phyloP scores from a whole-genome alignment of 2,888 invertebrate genomes.

The Agonopterix alstromeriana region DNA sequence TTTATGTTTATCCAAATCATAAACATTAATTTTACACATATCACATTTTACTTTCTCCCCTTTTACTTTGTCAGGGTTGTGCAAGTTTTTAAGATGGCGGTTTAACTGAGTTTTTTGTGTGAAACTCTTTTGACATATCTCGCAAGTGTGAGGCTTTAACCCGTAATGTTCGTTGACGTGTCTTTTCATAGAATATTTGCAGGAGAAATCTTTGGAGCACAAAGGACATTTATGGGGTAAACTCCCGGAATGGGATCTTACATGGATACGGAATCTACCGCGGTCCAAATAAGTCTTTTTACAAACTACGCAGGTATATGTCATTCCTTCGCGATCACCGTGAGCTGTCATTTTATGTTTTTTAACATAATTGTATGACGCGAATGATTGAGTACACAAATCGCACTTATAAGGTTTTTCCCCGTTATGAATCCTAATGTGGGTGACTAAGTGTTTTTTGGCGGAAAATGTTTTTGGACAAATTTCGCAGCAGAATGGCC shows the following conservation, averaged over 20 bases:
- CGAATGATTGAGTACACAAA: slow-evolving; percentile 8
- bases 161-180: slow-evolving; percentile 16
- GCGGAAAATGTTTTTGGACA: slow-evolving; percentile 19
- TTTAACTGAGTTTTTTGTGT: slow-evolving; percentile 7
- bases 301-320: slow-evolving; percentile 13
- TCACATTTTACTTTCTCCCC: slow-evolving; percentile 13
- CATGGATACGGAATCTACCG: slow-evolving; percentile 7
- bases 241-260: slow-evolving; percentile 4
- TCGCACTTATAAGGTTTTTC: slow-evolving; percentile 18
- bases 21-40: slow-evolving; percentile 21
- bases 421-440: slow-evolving; percentile 17
- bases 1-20: slow-evolving; percentile 20
- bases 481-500: slow-evolving; percentile 14
- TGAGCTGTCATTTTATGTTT: slow-evolving; percentile 9
- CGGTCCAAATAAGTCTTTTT: slow-evolving; percentile 1
- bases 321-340: neutral
- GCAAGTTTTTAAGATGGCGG: slow-evolving; percentile 9
- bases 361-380: slow-evolving; percentile 6
- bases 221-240: slow-evolving; percentile 12
- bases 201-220: slow-evolving; percentile 15
- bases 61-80: slow-evolving; percentile 2
- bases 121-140: slow-evolving; percentile 9
- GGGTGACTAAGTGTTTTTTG: slow-evolving; percentile 18
- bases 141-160: slow-evolving; percentile 4
- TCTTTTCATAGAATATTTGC: slow-evolving; percentile 16